Evolutionary conservation across 1,140 invertebrate genomes (phyloP), one percentile per base, ranked within the genome.

Genomic region (Archegozetes longisetosus): DNA sequence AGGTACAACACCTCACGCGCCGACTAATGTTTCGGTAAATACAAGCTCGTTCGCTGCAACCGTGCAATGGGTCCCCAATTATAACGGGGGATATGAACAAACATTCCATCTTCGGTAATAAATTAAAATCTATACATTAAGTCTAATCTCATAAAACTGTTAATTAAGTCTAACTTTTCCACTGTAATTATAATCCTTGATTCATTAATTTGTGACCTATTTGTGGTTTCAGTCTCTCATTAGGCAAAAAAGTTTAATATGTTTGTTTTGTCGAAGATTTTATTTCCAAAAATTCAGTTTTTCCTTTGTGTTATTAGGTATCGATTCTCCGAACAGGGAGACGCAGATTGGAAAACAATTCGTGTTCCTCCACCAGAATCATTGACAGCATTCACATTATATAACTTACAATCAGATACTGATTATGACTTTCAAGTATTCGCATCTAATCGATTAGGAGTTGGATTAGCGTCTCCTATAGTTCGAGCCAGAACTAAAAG

Each of bases 381-480:
- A 66, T 64, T 58, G 14, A 94, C 87, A 1, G 78, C 82, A 72
- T 85, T 93, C 56, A 91, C 88, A 60, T 86, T 98, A 69, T 91
- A 91, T 71, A 83, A 84, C 53, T 76, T 97, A 53, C 82, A 83
- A 63, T 88, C 89, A 2, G 86, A 87, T 55, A 92, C 88, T 4
- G 82, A 84, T 25, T 96, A 97, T 74, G 90, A 97, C 73, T 96
- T 98, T 75, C 88, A 93, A 77, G 89, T 98, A 50, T 82, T 94
- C 64, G 88, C 91, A 28, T 86, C 90, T 68, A 96, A 96, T 72
- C 82, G 84, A 1, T 78, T 93, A 28, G 92, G 92, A 50, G 88
- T 94, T 70, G 91, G 91, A 57, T 87, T 93, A 82, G 85, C 88
- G 78, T 95, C 90, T 74, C 86, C 90, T 73, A 81, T 88, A 46